These are phyloP conservation scores for Leptopilina clavipes DNA, from an alignment of 1,140 invertebrate genomes.

Conservation along the genomic window DNA sequence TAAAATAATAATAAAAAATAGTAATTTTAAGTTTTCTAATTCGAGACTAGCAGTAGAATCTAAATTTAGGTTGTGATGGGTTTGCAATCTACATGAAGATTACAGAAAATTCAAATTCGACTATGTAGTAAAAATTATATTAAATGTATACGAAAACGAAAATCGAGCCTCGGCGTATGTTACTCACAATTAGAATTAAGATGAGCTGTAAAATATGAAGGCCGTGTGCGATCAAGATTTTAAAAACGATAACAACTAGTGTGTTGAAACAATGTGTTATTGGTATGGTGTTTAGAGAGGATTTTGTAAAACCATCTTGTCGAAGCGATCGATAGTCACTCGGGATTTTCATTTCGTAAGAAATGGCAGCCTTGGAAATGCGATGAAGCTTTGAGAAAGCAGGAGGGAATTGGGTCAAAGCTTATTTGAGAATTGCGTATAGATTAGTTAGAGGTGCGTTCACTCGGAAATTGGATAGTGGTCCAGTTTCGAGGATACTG, in stretches of 20 bases:
- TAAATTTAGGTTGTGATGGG: too few species aligned
- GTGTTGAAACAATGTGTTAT: constrained; percentile 15
- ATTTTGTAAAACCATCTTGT: constrained; percentile 24
- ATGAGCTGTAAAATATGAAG: constrained; percentile 5
- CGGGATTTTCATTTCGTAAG: constrained; percentile 20
- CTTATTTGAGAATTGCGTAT: constrained; percentile 6
- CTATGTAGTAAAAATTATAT: too few species aligned
- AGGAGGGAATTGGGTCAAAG: constrained; percentile 16
- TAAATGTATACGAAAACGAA: too few species aligned
- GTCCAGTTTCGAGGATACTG: constrained; percentile 2
- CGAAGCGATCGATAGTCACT: constrained; percentile 15
- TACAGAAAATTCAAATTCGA: too few species aligned
- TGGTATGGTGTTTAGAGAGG: not conserved
- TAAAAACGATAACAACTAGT: not conserved
- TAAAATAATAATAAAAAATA: too few species aligned
- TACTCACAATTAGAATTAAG: constrained; percentile 7
- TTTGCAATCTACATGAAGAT: too few species aligned
- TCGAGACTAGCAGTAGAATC: too few species aligned
- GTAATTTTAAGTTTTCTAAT: too few species aligned
- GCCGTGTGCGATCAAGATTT: not conserved
- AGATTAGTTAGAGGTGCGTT: constrained; percentile 5
- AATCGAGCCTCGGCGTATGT: not conserved
- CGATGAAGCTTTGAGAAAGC: not conserved
- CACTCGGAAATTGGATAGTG: constrained; percentile 21
- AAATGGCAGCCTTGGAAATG: constrained; percentile 13